phyloP scores from a whole-genome alignment of 2,888 invertebrate genomes.

The Agriopis aurantiaria region DNA sequence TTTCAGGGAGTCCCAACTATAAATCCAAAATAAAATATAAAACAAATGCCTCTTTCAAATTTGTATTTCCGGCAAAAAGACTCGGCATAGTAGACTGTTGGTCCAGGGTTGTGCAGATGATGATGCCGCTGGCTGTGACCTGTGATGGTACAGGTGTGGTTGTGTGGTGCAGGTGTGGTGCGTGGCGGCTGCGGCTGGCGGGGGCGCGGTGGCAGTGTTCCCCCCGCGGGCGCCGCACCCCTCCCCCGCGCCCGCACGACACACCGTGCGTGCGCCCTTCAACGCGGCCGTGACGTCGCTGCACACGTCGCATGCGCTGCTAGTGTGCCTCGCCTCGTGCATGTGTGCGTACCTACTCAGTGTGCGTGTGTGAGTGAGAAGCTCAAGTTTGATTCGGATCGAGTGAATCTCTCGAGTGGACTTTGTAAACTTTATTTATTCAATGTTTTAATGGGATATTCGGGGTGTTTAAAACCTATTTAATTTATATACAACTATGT shows the following conservation, averaged over 20 bases:
- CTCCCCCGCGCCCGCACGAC: constrained; percentile 72
- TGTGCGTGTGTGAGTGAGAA: not conserved
- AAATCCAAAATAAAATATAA: too few relatives aligned
- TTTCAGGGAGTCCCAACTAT: too few relatives aligned
- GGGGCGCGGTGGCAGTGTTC: constrained; percentile 77
- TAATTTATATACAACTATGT: too few relatives aligned
- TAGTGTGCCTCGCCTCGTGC: not conserved
- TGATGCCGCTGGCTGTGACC: too few relatives aligned
- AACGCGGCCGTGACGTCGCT: constrained; percentile 42
- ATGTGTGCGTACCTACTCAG: not conserved
- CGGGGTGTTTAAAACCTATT: too few relatives aligned
- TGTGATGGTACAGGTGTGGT: not conserved
- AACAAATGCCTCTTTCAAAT: too few relatives aligned
- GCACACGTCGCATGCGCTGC: constrained; percentile 8
- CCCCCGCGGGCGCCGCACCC: constrained; percentile 62
- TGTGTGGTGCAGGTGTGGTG: constrained; percentile 67
- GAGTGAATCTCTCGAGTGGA: not conserved
- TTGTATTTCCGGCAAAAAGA: too few relatives aligned
- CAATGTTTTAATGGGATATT: not conserved
- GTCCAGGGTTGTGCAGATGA: too few relatives aligned
- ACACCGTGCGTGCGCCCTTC: constrained; percentile 68
- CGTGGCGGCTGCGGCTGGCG: constrained; percentile 62
- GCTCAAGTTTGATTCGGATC: not conserved
- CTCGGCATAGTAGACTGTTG: too few relatives aligned
- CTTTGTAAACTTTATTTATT: not conserved